Conservation (phyloP, 2,113 vertebrate species). For the Globicephala melas region DNA sequence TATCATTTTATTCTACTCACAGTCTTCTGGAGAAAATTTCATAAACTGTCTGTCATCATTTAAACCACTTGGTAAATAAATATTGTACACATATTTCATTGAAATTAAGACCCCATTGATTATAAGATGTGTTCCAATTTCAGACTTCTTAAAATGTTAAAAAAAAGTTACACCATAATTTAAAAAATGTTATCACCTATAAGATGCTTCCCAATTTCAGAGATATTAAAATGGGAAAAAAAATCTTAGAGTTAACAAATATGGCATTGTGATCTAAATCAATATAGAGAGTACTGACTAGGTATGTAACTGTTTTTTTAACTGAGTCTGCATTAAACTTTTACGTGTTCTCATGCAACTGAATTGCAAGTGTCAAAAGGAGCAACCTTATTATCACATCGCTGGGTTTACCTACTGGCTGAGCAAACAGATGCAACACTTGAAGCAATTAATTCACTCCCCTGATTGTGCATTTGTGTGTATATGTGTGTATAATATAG, state of each 20-base stretch:
- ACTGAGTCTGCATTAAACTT: background rate
- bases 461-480: background rate
- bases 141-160: background rate
- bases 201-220: slow-evolving; percentile 3
- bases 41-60: background rate
- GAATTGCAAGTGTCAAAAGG: background rate
- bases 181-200: slow-evolving; percentile 10
- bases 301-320: background rate
- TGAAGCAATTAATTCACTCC: background rate
- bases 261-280: background rate
- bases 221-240: background rate
- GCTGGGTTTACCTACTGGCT: background rate
- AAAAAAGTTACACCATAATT: slow-evolving; percentile 10
- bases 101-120: background rate
- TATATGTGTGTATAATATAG: background rate
- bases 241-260: slow-evolving; percentile 15
- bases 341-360: slow-evolving; percentile 14
- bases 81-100: background rate
- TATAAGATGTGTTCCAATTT: background rate
- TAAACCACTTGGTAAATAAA: background rate
- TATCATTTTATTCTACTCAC: background rate
- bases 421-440: background rate
- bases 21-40: background rate
- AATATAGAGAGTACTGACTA: background rate
- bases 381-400: background rate